Conservation (phyloP, 2,888 invertebrate genomes). For the Caenorhabditis afra region DNA sequence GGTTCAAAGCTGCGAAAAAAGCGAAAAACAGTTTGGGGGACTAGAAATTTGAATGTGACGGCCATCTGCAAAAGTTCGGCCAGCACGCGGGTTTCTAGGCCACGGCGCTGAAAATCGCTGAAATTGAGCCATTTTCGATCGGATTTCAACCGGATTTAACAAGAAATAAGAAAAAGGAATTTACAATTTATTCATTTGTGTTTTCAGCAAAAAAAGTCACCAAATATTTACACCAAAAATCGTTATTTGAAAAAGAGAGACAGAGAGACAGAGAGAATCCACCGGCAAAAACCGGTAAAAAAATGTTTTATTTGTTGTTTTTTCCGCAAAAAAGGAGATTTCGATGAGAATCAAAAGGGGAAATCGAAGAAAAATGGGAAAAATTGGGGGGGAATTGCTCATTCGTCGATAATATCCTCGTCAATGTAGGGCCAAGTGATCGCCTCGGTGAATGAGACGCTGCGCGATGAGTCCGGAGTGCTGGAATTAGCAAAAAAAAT, state of each 20-base stretch:
- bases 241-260: not conserved
- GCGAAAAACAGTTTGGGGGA: slow-evolving; percentile 7
- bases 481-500: slow-evolving; percentile 54
- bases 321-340: slow-evolving; percentile 9
- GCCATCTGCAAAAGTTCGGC: slow-evolving; percentile 11
- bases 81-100: not conserved
- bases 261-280: not conserved
- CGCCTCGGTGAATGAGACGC: slow-evolving; percentile 76
- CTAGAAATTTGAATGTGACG: slow-evolving; percentile 15
- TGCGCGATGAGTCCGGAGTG: slow-evolving; percentile 75
- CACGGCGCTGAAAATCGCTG: not conserved
- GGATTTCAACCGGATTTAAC: too few species aligned
- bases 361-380: not conserved
- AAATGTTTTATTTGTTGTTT: too few species aligned
- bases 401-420: slow-evolving; percentile 68
- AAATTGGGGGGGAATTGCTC: slow-evolving; percentile 1
- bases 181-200: too few species aligned
- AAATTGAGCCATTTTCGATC: not conserved
- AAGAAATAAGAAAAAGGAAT: too few species aligned
- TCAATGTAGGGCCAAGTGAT: slow-evolving; percentile 77
- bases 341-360: slow-evolving; percentile 26
- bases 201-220: too few species aligned
- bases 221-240: not conserved
- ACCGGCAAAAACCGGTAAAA: slow-evolving; percentile 47
- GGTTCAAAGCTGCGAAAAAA: not conserved